Evolutionary conservation across 2,888 invertebrate genomes (phyloP).

Genomic region (Saturnia pavonia): DNA sequence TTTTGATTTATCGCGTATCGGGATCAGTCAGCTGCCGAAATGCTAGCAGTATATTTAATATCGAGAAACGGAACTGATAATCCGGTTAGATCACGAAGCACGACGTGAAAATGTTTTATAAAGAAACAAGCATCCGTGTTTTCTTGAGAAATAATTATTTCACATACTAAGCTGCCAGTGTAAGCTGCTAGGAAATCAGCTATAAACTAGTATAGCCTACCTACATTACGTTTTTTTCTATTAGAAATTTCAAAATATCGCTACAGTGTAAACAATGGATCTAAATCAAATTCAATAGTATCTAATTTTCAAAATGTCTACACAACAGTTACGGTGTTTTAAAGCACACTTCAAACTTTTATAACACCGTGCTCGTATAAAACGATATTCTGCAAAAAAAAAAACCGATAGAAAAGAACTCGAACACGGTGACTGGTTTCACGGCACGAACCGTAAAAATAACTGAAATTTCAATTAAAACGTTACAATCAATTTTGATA

Average conservation of each 20-base stretch:
- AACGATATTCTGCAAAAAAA: constrained; percentile 7
- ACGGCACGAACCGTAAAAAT: constrained; percentile 24
- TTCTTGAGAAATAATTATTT: too few relatives aligned
- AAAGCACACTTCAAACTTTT: not conserved
- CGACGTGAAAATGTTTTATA: too few relatives aligned
- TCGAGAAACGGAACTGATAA: too few relatives aligned
- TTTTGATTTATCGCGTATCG: too few relatives aligned
- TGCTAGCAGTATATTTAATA: too few relatives aligned
- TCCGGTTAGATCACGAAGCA: too few relatives aligned
- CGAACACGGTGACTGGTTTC: constrained; percentile 12
- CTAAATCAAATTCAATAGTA: not conserved
- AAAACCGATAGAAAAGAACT: constrained; percentile 7
- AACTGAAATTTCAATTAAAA: constrained; percentile 30
- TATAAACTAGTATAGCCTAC: too few relatives aligned
- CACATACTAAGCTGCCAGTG: too few relatives aligned
- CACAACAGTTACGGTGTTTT: not conserved
- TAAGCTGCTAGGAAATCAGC: too few relatives aligned
- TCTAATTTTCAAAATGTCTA: not conserved
- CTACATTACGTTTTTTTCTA: too few relatives aligned
- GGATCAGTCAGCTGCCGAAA: too few relatives aligned
- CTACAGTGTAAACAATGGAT: not conserved
- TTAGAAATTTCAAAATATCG: not conserved
- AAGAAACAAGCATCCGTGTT: too few relatives aligned
- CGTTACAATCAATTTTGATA: constrained; percentile 25
- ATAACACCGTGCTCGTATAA: not conserved